Conservation (phyloP, 2,113 vertebrate genomes). For the Oxygymnocypris stewartii region DNA sequence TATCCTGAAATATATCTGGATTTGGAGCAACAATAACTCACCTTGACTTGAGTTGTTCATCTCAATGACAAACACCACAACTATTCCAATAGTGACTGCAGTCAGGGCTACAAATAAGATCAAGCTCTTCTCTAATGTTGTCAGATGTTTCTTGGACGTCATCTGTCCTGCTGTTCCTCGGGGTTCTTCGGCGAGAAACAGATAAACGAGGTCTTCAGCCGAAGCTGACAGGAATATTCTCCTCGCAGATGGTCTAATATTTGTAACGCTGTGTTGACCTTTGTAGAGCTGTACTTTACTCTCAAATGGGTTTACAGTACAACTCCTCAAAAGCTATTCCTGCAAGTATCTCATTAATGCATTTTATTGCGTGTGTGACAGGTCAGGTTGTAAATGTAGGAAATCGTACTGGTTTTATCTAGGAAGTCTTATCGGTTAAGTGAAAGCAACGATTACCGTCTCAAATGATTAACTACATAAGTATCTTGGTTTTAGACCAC, state of each 20-base stretch:
- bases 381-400: conserved; percentile 16
- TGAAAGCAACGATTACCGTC: neutral
- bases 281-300: conserved; percentile 49
- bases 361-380: neutral
- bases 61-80: conserved; percentile 65
- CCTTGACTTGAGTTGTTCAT: conserved; percentile 51
- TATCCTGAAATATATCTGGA: conserved; percentile 2
- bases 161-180: conserved; percentile 43
- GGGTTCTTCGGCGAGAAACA: conserved; percentile 40
- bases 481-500: neutral
- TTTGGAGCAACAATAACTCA: conserved; percentile 51
- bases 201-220: neutral
- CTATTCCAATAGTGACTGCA: conserved; percentile 63
- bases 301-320: neutral
- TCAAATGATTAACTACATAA: conserved; percentile 5
- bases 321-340: neutral
- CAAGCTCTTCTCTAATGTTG: conserved; percentile 68
- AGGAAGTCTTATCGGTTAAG: neutral
- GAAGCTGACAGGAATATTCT: neutral
- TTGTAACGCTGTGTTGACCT: conserved; percentile 41
- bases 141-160: conserved; percentile 50
- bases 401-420: neutral
- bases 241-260: neutral
- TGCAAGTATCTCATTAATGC: conserved; percentile 3
- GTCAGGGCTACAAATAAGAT: conserved; percentile 73